phyloP scores from a whole-genome alignment of 2,113 vertebrate genomes.

The Pteruthius melanotis region DNA sequence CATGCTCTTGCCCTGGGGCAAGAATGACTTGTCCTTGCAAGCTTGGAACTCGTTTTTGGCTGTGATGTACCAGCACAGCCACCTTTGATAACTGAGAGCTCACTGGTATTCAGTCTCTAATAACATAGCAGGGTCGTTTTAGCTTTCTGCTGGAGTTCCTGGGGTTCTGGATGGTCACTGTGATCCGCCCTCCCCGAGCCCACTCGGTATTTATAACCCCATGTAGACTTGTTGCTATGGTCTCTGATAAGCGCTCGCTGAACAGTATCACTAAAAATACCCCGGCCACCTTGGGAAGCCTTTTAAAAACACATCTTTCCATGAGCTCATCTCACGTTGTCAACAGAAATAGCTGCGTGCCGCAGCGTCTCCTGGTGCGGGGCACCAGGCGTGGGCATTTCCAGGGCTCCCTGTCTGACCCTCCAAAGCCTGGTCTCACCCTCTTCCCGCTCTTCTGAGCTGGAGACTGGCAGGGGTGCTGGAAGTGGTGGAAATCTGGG shows the following conservation, averaged over 20 bases:
- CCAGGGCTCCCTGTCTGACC: background rate
- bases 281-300: constrained; percentile 57
- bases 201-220: constrained; percentile 62
- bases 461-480: background rate
- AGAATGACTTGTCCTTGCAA: constrained; percentile 23
- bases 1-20: background rate
- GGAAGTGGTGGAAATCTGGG: background rate
- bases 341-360: constrained; percentile 47
- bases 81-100: constrained; percentile 48
- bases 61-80: background rate
- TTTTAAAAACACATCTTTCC: constrained; percentile 68
- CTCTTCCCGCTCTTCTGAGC: background rate
- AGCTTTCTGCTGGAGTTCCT: constrained; percentile 51
- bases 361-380: background rate
- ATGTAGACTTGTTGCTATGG: constrained; percentile 75
- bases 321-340: constrained; percentile 64
- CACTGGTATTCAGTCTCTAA: constrained; percentile 7
- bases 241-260: constrained; percentile 50
- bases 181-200: background rate
- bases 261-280: constrained; percentile 70
- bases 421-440: background rate
- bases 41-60: background rate
- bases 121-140: background rate
- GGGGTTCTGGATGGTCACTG: constrained; percentile 53
- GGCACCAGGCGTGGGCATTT: background rate